These are phyloP conservation scores for Andrena chrysosceles DNA, from an alignment of 2,888 invertebrate genomes.

Conservation along the genomic window DNA sequence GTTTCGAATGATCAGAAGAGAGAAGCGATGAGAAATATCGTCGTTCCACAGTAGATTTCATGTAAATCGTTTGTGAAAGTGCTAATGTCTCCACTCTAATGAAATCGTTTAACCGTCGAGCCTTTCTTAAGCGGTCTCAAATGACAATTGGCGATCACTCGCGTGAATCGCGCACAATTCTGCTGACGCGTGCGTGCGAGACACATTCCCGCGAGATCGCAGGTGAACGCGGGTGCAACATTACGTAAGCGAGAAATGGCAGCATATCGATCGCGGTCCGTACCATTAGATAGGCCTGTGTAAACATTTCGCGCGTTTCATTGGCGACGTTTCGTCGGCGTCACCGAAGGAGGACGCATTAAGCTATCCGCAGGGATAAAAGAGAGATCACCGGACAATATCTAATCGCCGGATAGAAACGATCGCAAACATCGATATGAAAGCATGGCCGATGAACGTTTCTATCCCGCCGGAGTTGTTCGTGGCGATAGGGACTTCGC, in stretches of 20 bases:
- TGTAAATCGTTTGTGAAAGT: too few relatives aligned
- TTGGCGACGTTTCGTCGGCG: constrained; percentile 31
- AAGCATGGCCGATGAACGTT: background rate
- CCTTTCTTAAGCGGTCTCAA: too few relatives aligned
- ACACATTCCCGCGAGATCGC: constrained; percentile 12
- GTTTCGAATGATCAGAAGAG: too few relatives aligned
- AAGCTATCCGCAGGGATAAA: background rate
- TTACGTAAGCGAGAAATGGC: constrained; percentile 60
- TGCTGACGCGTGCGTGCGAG: constrained; percentile 3
- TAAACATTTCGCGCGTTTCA: constrained; percentile 58
- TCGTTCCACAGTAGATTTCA: too few relatives aligned
- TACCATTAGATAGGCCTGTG: constrained; percentile 48
- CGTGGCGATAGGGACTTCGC: background rate
- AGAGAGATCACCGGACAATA: constrained; percentile 3
- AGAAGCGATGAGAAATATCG: too few relatives aligned
- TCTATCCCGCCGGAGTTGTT: background rate
- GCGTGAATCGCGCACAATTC: background rate
- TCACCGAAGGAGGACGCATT: constrained; percentile 3
- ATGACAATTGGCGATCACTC: too few relatives aligned
- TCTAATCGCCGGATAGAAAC: constrained; percentile 1
- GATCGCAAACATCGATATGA: constrained; percentile 9
- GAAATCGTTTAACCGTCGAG: too few relatives aligned
- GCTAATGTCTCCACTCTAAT: too few relatives aligned
- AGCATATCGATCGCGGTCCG: constrained; percentile 53
- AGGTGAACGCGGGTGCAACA: constrained; percentile 45